Evolutionary conservation across 2,888 invertebrate species (phyloP), one percentile per base, ranked within the genome.

Genomic region (Catotricha subobsoleta): DNA sequence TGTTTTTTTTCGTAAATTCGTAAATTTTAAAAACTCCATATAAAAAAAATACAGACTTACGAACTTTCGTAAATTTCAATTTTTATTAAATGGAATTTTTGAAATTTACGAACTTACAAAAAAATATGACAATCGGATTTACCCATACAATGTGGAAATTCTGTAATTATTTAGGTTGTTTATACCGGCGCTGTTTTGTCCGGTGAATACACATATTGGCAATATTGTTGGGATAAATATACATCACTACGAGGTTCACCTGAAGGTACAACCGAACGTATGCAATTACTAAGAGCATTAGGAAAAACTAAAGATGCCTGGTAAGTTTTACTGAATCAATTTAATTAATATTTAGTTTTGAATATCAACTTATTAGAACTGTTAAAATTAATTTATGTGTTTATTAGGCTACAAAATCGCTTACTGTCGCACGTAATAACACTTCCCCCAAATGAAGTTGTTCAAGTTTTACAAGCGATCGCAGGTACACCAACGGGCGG

Each of bases 231-330:
- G 62, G 59, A 62, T 41, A 56, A 59, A 23, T 63, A 64, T 40
- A 51, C 57, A 0, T 51, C 52, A 15, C 49, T 63, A 18, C 58
- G 58, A 43, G 54, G 59, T 27, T 54, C 55, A 33, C 55, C 61
- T 15, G 62, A 60, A 43, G 60, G 58, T 5, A 54, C 57, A 40
- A 58, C 60, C 23, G 63, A 63, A 44, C 57, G 63, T 3, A 60
- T 62, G 58, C 63, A 63, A 46, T 40, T 63, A 40, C 39, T 63
- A 34, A 52, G 64, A 19, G 62, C 63, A 0, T 46, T 63, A 43
- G 64, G 63, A 2, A 53, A 62, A 33, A 63, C 63, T 45, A 63
- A 63, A 49, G 63, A 64, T 47, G 64, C 62, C 28, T 63, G 63
- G 62, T 43, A 38, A 28, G n/a, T 23, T 29, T 18, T 16, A n/a